A percentile compares a stretch with the other conserved stretches of the same genome.
Conservation (phyloP, 2,888 invertebrate genomes). For the Lochmaea capreae region DNA sequence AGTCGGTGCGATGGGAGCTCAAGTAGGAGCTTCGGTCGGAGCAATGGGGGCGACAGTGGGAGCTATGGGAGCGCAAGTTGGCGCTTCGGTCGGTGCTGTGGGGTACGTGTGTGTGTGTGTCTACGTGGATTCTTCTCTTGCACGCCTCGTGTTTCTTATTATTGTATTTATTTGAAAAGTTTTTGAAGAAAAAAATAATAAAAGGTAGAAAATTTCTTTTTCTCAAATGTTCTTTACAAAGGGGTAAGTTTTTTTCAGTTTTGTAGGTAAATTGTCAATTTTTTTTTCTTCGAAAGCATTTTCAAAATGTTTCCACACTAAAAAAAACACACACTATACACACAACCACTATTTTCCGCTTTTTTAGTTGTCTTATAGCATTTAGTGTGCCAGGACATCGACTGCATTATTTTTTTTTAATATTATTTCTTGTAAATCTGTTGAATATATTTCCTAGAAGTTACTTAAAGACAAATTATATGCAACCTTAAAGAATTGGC, state of each 20-base stretch:
- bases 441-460: background rate
- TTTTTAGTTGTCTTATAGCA: constrained; percentile 16
- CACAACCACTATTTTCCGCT: constrained; percentile 21
- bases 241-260: no score
- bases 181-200: constrained; percentile 5
- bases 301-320: background rate
- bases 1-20: constrained; percentile 59
- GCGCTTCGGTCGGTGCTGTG: constrained; percentile 59
- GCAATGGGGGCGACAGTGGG: constrained; percentile 60
- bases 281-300: background rate
- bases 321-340: constrained; percentile 33
- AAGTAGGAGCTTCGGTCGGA: constrained; percentile 60
- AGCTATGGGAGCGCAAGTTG: constrained; percentile 58
- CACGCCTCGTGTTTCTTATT: constrained; percentile 32
- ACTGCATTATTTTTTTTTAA: constrained; percentile 7
- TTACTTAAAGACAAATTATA: background rate
- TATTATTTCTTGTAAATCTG: background rate
- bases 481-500: background rate
- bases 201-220: no score
- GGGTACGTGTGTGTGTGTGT: constrained; percentile 59
- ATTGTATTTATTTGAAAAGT: constrained; percentile 1
- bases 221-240: no score
- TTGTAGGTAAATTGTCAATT: no score
- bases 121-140: constrained; percentile 39
- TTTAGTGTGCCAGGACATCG: constrained; percentile 32